Evolutionary conservation across 2,797 vertebrate genomes (phyloP), one percentile per base, ranked within the genome.

Genomic region (Amazona finschi): DNA sequence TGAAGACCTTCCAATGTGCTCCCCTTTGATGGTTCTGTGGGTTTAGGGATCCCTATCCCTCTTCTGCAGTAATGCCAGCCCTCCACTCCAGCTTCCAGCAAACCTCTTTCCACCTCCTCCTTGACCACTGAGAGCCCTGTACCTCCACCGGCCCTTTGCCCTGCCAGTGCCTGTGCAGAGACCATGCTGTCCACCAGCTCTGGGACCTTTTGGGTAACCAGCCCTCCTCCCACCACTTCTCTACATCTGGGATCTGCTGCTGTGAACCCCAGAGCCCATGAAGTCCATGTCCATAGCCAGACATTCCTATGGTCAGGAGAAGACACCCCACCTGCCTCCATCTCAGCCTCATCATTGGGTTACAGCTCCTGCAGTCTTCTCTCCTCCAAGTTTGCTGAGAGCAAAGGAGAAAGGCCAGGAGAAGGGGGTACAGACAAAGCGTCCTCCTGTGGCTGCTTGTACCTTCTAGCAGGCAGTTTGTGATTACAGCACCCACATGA

Each of bases 401-500:
- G 60, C 19, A 69, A 21, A 73, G 5, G 5, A 8, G 20, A 55
- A 79, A 79, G 46, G 25, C 24, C 71, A 52, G 50, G 17, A 80
- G 60, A 85, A 46, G 9, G 8, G 36, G 4, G 1, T 43, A 66
- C 18, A 70, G 47, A 8, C 28, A 44, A 47, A 69, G 4, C 75
- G 6, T 31, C 50, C 57, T 71, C 11, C n/a, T 39, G 2, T 22
- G 47, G 55, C 50, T 84, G 30, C 36, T 58, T 58, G 27, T 47
- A 66, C 10, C 27, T 41, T 50, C 15, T 72, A 2, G 0, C 39
- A 9, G 41, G 12, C 7, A 33, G 44, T 43, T 55, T 1, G 1
- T 2, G 6, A 12, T 60, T 89, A 22, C 15, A 0, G 0, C 10
- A 30, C 5, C 15, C 30, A 55, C 1, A 1, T 0, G 28, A 58